Evolutionary conservation across 1,140 invertebrate species (phyloP).

Genomic region (Cherax quadricarinatus): DNA sequence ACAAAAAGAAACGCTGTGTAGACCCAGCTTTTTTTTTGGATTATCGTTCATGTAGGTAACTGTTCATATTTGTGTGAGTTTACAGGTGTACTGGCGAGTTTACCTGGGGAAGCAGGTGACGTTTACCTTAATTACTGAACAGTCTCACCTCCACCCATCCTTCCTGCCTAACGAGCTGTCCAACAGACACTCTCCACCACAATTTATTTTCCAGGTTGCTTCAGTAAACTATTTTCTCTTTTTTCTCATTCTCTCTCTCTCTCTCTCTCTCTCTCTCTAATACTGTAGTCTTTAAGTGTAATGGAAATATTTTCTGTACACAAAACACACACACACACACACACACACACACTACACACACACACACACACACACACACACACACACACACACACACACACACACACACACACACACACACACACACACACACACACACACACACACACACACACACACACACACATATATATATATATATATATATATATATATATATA

Average conservation of each 20-base stretch:
- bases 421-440: too few species aligned
- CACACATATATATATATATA: slow-evolving; percentile 37
- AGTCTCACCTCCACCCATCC: background rate
- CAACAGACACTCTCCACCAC: background rate
- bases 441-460: background rate
- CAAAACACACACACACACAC: too few species aligned
- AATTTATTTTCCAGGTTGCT: background rate
- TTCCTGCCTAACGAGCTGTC: background rate
- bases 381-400: slow-evolving; percentile 23
- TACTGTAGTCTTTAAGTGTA: background rate
- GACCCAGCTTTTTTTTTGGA: too few species aligned
- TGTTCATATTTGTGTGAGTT: too few species aligned
- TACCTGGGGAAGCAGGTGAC: background rate
- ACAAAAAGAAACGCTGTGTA: too few species aligned
- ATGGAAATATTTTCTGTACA: background rate
- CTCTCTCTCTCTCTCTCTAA: background rate
- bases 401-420: background rate
- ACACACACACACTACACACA: slow-evolving; percentile 5
- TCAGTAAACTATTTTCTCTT: background rate
- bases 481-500: slow-evolving; percentile 36
- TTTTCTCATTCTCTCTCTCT: background rate
- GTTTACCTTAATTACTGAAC: background rate
- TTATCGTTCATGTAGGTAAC: too few species aligned
- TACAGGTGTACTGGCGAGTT: too few species aligned
- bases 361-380: slow-evolving; percentile 19